These are phyloP conservation scores for Sebastes fasciatus DNA, from an alignment of 2,113 vertebrate species.

Conservation along the genomic window DNA sequence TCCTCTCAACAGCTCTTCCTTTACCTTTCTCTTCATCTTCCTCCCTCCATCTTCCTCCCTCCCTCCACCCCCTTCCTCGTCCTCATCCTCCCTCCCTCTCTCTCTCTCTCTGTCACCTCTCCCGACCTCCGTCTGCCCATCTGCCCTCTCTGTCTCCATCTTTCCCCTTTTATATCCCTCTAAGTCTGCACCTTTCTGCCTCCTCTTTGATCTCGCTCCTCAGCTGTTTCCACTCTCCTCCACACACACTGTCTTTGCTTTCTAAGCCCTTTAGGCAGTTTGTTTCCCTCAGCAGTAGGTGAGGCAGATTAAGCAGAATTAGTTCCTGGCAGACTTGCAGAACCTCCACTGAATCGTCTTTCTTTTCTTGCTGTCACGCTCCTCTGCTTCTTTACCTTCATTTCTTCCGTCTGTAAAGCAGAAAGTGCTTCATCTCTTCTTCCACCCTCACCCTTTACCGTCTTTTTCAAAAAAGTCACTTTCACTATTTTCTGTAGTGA, in stretches of 20 bases:
- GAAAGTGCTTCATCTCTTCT: neutral
- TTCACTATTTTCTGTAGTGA: neutral
- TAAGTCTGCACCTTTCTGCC: neutral
- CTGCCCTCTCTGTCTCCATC: neutral
- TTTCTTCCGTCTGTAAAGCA: neutral
- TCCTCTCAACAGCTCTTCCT: neutral
- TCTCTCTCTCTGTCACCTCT: neutral
- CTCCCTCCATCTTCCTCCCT: neutral
- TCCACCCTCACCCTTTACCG: neutral
- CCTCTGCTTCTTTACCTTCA: neutral
- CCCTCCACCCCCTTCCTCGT: neutral
- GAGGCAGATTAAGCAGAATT: constrained; percentile 54
- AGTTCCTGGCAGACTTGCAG: constrained; percentile 31
- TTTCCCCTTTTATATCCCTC: neutral
- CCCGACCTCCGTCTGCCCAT: neutral
- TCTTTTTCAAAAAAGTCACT: neutral
- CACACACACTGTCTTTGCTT: constrained; percentile 6
- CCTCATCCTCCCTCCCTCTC: neutral
- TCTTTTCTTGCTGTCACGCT: constrained; percentile 5
- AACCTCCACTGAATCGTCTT: neutral
- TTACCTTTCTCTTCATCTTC: neutral
- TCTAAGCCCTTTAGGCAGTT: constrained; percentile 34
- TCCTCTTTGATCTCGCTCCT: constrained; percentile 17
- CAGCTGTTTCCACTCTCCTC: neutral
- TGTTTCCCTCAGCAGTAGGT: constrained; percentile 28